phyloP scores from a whole-genome alignment of 2,797 vertebrate genomes.

The Ciconia nigra region DNA sequence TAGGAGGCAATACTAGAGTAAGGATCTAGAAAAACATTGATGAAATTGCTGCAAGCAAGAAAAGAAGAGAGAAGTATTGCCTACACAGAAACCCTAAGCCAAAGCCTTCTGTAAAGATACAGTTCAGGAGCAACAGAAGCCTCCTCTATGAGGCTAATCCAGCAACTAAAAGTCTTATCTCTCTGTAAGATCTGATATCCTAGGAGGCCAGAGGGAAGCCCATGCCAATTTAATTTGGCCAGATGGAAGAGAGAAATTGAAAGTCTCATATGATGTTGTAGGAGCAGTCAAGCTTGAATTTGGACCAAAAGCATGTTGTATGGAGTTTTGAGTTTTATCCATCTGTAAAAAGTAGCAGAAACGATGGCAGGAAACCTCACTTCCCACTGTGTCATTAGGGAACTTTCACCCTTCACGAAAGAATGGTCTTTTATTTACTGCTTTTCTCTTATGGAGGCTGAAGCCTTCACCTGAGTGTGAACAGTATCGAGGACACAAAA shows the following conservation, averaged over 20 bases:
- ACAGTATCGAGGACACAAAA: not conserved
- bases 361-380: not conserved
- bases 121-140: not conserved
- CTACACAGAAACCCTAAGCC: not conserved
- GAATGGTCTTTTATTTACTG: conserved; percentile 34
- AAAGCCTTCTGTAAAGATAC: not conserved
- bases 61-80: not conserved
- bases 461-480: conserved; percentile 25
- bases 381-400: not conserved
- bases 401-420: not conserved
- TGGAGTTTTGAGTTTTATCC: conserved; percentile 11
- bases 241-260: not conserved
- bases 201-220: not conserved
- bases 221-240: conserved; percentile 16
- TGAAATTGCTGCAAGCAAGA: not conserved
- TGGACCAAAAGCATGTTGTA: not conserved
- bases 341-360: conserved; percentile 45
- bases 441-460: not conserved
- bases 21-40: not conserved
- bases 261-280: not conserved
- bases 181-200: not conserved
- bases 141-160: not conserved
- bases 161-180: not conserved
- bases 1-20: not conserved
- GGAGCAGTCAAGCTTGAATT: conserved; percentile 22